These are phyloP conservation scores for Metopia argyrocephala DNA, from an alignment of 2,888 invertebrate genomes.

Conservation along the genomic window DNA sequence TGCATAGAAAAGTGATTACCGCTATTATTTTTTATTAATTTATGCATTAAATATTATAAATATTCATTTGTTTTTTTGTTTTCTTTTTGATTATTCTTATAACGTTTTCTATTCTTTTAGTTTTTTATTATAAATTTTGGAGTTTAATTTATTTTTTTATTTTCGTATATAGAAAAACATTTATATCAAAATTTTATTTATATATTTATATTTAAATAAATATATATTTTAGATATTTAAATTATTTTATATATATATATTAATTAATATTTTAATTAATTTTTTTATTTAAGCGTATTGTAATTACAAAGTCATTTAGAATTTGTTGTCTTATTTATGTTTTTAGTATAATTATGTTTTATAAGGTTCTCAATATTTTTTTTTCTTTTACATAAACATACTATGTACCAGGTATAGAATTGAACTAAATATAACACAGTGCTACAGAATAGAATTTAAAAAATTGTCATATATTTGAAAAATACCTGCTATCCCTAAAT, in stretches of 20 bases:
- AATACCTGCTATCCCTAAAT: too few species aligned
- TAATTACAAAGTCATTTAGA: slow-evolving; percentile 63
- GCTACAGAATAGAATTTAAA: too few species aligned
- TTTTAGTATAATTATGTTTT: slow-evolving; percentile 21
- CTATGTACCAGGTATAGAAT: too few species aligned
- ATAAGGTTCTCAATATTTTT: not conserved
- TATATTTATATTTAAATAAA: not conserved
- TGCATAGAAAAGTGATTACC: too few species aligned
- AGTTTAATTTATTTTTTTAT: slow-evolving; percentile 19
- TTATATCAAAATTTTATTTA: slow-evolving; percentile 58
- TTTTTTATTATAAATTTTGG: not conserved
- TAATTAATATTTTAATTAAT: slow-evolving; percentile 28
- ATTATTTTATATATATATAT: not conserved
- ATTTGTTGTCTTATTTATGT: slow-evolving; percentile 31
- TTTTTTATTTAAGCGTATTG: slow-evolving; percentile 54
- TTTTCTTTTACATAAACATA: not conserved
- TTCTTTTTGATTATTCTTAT: slow-evolving; percentile 2
- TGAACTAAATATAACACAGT: too few species aligned
- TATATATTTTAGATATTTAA: slow-evolving; percentile 1
- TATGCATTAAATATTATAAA: too few species aligned
- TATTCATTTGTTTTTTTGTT: slow-evolving; percentile 16
- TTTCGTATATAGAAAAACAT: slow-evolving; percentile 53
- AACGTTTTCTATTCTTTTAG: slow-evolving; percentile 21
- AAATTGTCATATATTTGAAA: too few species aligned
- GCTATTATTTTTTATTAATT: too few species aligned